Conservation (phyloP, 2,113 vertebrate genomes). For the Prietella phreatophila region DNA sequence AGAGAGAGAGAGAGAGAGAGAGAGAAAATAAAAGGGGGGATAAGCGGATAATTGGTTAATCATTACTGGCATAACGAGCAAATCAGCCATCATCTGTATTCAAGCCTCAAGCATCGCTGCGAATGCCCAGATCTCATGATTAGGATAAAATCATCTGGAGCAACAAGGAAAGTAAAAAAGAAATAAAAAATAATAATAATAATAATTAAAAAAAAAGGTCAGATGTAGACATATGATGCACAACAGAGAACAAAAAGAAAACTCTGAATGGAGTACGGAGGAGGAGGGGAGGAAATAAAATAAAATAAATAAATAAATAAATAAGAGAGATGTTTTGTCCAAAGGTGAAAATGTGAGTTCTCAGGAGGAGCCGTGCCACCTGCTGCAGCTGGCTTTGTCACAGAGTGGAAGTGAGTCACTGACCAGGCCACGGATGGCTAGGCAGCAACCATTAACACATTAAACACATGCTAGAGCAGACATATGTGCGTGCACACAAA, state of each 20-base stretch:
- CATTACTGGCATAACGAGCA: background rate
- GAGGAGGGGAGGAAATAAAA: too few species aligned
- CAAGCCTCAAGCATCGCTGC: background rate
- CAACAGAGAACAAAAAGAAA: background rate
- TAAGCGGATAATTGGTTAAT: background rate
- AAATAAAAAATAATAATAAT: too few species aligned
- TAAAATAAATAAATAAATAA: too few species aligned
- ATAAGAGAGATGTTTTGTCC: slow-evolving; percentile 31
- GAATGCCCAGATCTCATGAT: background rate
- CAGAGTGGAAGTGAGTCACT: slow-evolving; percentile 63
- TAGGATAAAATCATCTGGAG: background rate
- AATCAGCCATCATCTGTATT: background rate
- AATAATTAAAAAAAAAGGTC: background rate
- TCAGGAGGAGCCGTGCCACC: slow-evolving; percentile 52
- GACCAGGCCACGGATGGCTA: slow-evolving; percentile 57
- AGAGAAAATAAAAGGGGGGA: background rate
- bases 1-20: too few species aligned
- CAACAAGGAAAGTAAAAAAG: too few species aligned
- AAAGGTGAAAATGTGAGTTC: slow-evolving; percentile 47
- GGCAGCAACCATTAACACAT: slow-evolving; percentile 67
- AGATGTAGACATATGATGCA: background rate
- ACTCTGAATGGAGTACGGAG: background rate
- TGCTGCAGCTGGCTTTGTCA: slow-evolving; percentile 47
- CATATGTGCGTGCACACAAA: slow-evolving; percentile 39
- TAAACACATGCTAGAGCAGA: slow-evolving; percentile 61